Conservation (phyloP, 1,140 invertebrate species). For the Trichomalopsis sarcophagae region DNA sequence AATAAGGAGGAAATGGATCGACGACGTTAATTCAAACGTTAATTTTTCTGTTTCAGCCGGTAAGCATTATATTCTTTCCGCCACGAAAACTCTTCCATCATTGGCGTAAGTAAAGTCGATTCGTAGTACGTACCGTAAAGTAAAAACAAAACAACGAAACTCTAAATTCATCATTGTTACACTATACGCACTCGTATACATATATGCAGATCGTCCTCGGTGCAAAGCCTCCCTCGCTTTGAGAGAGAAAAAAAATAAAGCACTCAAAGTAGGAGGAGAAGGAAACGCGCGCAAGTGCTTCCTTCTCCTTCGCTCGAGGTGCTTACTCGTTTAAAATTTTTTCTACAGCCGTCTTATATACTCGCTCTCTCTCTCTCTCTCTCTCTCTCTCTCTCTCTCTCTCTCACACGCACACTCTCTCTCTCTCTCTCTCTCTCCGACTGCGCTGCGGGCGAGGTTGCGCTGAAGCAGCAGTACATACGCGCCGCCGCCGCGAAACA, state of each 20-base stretch:
- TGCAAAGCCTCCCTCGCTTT: neutral
- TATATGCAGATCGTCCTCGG: constrained; percentile 18
- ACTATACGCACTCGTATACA: constrained; percentile 14
- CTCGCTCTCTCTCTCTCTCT: neutral
- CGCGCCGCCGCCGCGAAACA: constrained; percentile 5
- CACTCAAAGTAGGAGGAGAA: constrained; percentile 18
- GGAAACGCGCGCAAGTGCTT: constrained; percentile 36
- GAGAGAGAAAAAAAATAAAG: neutral
- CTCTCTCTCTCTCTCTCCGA: neutral
- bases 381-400: neutral
- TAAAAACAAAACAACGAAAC: neutral
- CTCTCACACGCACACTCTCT: too few species aligned
- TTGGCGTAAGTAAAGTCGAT: too few species aligned
- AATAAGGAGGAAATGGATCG: too few species aligned
- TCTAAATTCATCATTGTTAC: constrained; percentile 10
- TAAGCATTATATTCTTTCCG: too few species aligned
- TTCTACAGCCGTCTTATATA: neutral
- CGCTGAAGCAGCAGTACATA: neutral
- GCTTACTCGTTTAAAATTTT: constrained; percentile 38
- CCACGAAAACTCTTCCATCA: too few species aligned
- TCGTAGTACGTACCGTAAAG: too few species aligned
- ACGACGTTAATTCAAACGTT: too few species aligned
- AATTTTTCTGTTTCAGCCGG: neutral
- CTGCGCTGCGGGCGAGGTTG: constrained; percentile 32
- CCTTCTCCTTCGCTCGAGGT: constrained; percentile 47